Conservation (phyloP, 2,113 vertebrate genomes). For the Callopanchax toddi region DNA sequence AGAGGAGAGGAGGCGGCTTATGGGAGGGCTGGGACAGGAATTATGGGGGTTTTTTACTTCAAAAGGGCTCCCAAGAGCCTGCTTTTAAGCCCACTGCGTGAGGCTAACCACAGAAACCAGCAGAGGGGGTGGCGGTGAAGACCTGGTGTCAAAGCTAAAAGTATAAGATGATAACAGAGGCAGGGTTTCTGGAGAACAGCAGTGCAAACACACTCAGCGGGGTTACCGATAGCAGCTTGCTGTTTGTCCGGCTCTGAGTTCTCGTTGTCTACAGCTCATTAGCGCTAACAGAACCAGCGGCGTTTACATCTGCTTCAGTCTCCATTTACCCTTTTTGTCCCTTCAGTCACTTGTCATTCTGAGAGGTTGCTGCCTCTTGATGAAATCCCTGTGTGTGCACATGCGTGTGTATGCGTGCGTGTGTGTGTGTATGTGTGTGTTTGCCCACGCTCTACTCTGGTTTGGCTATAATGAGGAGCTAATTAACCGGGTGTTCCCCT, state of each 20-base stretch:
- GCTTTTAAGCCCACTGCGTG: conserved; percentile 60
- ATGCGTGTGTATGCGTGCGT: conserved; percentile 22
- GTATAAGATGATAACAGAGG: neutral
- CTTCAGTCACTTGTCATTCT: conserved; percentile 17
- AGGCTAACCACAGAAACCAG: conserved; percentile 64
- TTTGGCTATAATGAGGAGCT: conserved; percentile 71
- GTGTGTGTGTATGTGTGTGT: conserved; percentile 28
- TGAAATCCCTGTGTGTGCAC: conserved; percentile 4
- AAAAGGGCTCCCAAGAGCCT: conserved; percentile 57
- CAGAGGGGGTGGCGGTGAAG: conserved; percentile 23
- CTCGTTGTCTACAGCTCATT: conserved; percentile 46
- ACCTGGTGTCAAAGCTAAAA: conserved; percentile 27
- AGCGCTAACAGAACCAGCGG: conserved; percentile 11
- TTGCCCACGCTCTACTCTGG: conserved; percentile 33
- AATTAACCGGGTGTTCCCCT: conserved; percentile 73
- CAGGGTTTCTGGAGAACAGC: conserved; percentile 2
- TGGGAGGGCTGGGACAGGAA: conserved; percentile 38
- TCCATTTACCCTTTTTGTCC: neutral
- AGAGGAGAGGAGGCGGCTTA: conserved; percentile 20
- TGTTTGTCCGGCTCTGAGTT: conserved; percentile 14
- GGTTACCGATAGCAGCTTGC: conserved; percentile 15
- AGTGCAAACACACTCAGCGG: conserved; percentile 13
- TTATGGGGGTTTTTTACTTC: conserved; percentile 53
- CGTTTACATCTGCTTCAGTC: conserved; percentile 33
- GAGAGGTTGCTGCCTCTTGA: conserved; percentile 13